phyloP scores from a whole-genome alignment of 30 jellyfish, hydroid and myxozoan species.

The Turritopsis dohrnii region DNA sequence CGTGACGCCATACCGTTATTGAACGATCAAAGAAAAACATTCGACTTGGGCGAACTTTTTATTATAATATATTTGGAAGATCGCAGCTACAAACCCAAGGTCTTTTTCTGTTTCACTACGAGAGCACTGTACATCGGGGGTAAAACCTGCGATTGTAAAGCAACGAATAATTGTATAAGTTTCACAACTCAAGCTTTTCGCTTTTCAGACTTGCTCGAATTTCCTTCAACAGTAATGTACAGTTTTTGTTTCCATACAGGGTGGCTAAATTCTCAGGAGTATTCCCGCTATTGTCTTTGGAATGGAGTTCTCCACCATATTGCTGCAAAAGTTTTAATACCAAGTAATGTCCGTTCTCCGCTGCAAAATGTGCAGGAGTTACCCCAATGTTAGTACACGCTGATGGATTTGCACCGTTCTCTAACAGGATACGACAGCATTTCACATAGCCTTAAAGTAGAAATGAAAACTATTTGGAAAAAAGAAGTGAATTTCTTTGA shows the following conservation, averaged over 20 bases:
- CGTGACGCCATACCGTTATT: too few species aligned
- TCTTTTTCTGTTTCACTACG: too few species aligned
- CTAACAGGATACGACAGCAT: background rate
- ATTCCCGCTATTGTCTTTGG: background rate
- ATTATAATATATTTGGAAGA: too few species aligned
- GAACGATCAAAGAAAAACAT: too few species aligned
- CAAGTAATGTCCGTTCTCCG: background rate
- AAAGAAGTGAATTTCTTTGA: too few species aligned
- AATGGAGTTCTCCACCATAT: background rate
- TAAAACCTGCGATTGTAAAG: too few species aligned
- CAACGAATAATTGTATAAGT: too few species aligned
- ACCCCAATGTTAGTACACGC: background rate
- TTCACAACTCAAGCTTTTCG: background rate
- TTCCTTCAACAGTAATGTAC: background rate
- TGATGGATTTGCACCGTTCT: background rate
- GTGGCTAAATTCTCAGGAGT: background rate
- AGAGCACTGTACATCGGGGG: too few species aligned
- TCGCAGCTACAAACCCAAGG: too few species aligned
- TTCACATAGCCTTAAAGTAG: background rate
- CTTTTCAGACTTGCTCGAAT: background rate
- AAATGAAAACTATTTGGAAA: too few species aligned
- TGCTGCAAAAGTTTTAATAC: background rate
- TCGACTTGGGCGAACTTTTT: too few species aligned
- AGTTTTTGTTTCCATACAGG: background rate
- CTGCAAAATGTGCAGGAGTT: background rate